phyloP scores from a whole-genome alignment of 92 coral and sea anemone species.

The Paragorgia papillata region DNA sequence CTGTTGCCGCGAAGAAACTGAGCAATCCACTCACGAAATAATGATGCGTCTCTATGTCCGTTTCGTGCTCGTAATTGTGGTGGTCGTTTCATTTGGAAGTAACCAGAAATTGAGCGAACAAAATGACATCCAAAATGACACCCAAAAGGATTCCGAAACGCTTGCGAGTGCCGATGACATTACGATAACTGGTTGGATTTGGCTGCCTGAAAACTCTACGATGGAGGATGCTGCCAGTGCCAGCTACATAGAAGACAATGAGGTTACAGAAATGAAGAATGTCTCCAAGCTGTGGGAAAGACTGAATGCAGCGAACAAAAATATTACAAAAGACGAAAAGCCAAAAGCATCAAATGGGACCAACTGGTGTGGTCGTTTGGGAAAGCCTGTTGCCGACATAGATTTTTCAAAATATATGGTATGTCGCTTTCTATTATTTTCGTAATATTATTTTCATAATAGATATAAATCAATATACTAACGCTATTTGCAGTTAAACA shows the following conservation, averaged over 20 bases:
- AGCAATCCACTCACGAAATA: neutral
- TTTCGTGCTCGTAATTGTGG: neutral
- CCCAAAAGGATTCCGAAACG: no score
- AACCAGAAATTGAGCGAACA: neutral
- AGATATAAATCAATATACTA: no score
- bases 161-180: neutral
- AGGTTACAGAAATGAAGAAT: neutral
- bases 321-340: neutral
- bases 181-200: neutral
- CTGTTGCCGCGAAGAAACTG: no score
- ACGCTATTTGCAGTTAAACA: no score
- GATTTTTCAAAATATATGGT: neutral
- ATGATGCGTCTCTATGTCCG: neutral
- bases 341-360: neutral
- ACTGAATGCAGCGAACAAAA: neutral
- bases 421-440: neutral
- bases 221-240: neutral
- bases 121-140: no score
- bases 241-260: no score
- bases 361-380: neutral
- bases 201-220: neutral
- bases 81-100: neutral
- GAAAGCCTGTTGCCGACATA: neutral
- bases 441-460: no score
- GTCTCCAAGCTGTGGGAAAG: neutral